These are phyloP conservation scores for Nycticryphes semicollaris DNA, from an alignment of 2,113 vertebrate genomes.

Conservation along the genomic window DNA sequence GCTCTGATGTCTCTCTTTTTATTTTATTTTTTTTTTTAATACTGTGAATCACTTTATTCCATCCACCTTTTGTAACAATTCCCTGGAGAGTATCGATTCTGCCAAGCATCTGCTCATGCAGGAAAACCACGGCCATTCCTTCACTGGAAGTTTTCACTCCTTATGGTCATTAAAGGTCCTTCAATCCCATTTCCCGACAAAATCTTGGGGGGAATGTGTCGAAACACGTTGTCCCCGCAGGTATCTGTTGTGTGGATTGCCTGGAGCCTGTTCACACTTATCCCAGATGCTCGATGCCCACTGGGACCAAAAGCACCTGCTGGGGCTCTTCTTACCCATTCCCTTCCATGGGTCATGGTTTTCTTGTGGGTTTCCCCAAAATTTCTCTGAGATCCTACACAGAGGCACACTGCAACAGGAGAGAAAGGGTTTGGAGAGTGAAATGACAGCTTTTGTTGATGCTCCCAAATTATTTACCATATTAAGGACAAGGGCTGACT, in stretches of 20 bases:
- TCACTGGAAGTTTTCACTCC: not conserved
- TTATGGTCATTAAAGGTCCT: not conserved
- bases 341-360: not conserved
- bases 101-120: constrained; percentile 1
- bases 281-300: not conserved
- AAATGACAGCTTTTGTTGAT: constrained; percentile 1
- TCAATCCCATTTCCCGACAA: not conserved
- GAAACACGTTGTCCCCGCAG: not conserved
- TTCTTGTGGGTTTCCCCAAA: not conserved
- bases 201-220: not conserved
- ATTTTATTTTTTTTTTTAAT: constrained; percentile 62
- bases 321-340: not conserved
- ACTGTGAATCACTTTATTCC: constrained; percentile 57
- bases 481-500: not conserved
- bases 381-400: not conserved
- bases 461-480: not conserved
- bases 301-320: not conserved
- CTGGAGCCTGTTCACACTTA: not conserved
- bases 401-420: not conserved
- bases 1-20: constrained; percentile 63
- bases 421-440: not conserved
- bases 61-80: constrained; percentile 61
- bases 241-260: not conserved
- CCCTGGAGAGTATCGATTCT: constrained; percentile 29
- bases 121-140: not conserved